A percentile compares a stretch with the other conserved stretches of the same genome.
Evolutionary conservation across 2,113 vertebrate genomes (phyloP).

Genomic region (Tenebrosternarchus preto): DNA sequence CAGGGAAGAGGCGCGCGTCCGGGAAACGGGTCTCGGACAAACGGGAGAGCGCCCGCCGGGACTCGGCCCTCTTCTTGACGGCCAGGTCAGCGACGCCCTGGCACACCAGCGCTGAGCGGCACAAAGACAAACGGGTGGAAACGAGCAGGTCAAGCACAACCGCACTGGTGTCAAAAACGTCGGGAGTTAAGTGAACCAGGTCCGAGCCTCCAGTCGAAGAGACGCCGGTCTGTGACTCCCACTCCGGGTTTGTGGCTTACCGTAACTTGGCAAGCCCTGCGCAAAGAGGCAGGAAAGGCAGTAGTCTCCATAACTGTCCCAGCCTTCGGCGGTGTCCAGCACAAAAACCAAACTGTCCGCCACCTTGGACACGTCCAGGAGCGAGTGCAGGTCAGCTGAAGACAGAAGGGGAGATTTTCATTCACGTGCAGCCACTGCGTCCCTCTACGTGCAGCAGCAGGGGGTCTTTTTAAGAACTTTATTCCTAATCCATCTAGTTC

Average conservation of each 20-base stretch:
- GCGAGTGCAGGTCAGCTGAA: constrained; percentile 83
- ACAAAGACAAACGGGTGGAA: not conserved
- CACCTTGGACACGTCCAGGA: constrained; percentile 91
- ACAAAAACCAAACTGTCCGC: constrained; percentile 91
- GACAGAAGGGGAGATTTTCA: not conserved
- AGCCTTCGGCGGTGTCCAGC: constrained; percentile 84
- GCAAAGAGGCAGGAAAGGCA: constrained; percentile 93
- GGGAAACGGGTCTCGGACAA: constrained; percentile 85
- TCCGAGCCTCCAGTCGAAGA: not conserved
- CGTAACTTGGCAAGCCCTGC: constrained; percentile 90
- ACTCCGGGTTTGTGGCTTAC: constrained; percentile 70
- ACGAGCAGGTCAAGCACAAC: too few relatives aligned
- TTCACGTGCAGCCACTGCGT: not conserved
- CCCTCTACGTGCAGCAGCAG: too few relatives aligned
- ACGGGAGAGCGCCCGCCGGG: constrained; percentile 80
- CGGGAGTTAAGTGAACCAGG: not conserved
- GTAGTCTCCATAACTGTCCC: constrained; percentile 89
- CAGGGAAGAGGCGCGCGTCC: constrained; percentile 78
- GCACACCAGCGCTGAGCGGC: constrained; percentile 79
- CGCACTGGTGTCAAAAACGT: too few relatives aligned
- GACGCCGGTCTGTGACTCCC: not conserved
- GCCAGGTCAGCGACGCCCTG: constrained; percentile 80
- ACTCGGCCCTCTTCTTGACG: constrained; percentile 85
- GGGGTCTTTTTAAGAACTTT: too few relatives aligned
- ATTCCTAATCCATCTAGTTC: too few relatives aligned